phyloP scores from a whole-genome alignment of 2,797 vertebrate genomes.

The Knipowitschia caucasica region DNA sequence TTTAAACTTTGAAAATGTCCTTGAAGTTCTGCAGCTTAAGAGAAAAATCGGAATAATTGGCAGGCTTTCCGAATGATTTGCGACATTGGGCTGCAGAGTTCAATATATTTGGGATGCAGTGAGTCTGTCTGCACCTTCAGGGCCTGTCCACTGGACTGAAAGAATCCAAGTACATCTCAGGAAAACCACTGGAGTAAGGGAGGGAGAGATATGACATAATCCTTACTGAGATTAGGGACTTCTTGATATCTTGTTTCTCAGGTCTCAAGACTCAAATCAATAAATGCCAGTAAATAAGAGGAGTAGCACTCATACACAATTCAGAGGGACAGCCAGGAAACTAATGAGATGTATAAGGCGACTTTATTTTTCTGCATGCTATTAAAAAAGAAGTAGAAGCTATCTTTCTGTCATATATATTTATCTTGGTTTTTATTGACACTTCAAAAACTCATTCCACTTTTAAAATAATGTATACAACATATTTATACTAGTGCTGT shows the following conservation, averaged over 20 bases:
- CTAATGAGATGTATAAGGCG: constrained; percentile 31
- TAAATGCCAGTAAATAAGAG: constrained; percentile 43
- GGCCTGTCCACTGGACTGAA: constrained; percentile 52
- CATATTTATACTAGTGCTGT: too few relatives aligned
- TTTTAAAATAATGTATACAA: too few relatives aligned
- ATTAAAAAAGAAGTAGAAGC: too few relatives aligned
- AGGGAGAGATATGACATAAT: constrained; percentile 55
- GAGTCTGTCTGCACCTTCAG: constrained; percentile 50
- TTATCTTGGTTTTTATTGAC: too few relatives aligned
- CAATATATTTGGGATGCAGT: constrained; percentile 33
- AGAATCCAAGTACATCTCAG: constrained; percentile 35
- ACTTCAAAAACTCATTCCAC: too few relatives aligned
- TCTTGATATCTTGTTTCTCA: constrained; percentile 59
- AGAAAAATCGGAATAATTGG: constrained; percentile 28
- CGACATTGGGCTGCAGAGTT: constrained; percentile 30
- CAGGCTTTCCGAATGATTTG: constrained; percentile 40
- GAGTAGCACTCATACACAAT: constrained; percentile 5
- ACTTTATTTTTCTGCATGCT: constrained; percentile 19
- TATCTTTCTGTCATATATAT: too few relatives aligned
- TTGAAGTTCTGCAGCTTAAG: constrained; percentile 37
- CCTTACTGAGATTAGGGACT: constrained; percentile 52
- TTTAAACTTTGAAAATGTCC: constrained; percentile 41
- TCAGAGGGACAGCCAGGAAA: constrained; percentile 2
- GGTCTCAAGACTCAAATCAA: constrained; percentile 59
- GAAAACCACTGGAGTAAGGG: constrained; percentile 20